Evolutionary conservation across 1,140 invertebrate species (phyloP).

Genomic region (Ips nitidus): DNA sequence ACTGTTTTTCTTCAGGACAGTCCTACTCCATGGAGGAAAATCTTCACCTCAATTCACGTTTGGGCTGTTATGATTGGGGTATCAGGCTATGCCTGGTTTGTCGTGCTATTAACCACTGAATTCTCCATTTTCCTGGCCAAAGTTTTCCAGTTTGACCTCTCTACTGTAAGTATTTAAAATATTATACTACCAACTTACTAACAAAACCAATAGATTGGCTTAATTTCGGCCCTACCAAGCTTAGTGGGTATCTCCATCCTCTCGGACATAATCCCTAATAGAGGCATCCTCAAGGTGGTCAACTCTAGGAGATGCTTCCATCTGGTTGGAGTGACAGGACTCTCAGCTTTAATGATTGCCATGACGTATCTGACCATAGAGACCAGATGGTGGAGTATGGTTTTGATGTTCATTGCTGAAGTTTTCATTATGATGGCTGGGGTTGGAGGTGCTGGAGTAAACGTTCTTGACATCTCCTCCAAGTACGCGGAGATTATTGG

Average conservation of each 20-base stretch:
- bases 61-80: slow-evolving; percentile 11
- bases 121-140: slow-evolving; percentile 4
- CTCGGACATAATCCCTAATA: slow-evolving; percentile 4
- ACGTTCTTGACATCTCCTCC: slow-evolving; percentile 4
- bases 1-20: too few relatives aligned
- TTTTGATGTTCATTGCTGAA: not conserved
- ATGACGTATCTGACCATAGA: not conserved
- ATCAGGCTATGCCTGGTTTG: not conserved
- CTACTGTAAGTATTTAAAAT: not conserved
- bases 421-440: not conserved
- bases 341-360: not conserved
- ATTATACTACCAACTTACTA: not conserved
- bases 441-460: not conserved
- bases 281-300: not conserved
- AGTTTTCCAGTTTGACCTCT: slow-evolving; percentile 2
- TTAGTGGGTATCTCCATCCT: not conserved
- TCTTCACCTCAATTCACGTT: not conserved
- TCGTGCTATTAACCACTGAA: slow-evolving; percentile 5
- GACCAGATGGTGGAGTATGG: not conserved
- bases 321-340: not conserved
- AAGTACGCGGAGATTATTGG: slow-evolving; percentile 7
- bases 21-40: slow-evolving; percentile 8
- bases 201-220: not conserved
- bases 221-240: not conserved
- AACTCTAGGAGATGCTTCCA: slow-evolving; percentile 15